Evolutionary conservation across 2,113 vertebrate species (phyloP).

Genomic region (Panurus biarmicus): DNA sequence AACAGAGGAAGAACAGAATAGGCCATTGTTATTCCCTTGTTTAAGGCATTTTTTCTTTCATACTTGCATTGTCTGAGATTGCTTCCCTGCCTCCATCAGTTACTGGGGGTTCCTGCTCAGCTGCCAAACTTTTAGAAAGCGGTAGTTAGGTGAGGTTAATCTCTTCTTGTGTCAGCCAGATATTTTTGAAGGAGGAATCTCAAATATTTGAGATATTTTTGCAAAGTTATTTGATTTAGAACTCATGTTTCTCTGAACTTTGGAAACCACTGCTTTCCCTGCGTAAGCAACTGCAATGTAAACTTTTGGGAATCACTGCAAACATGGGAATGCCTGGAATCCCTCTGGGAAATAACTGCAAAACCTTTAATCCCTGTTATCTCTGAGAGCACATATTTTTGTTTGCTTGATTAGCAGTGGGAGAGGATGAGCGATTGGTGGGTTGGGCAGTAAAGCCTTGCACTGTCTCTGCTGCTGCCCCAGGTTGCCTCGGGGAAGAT

Average conservation of each 20-base stretch:
- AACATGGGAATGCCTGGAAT: constrained; percentile 17
- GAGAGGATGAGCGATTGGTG: background rate
- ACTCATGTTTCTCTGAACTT: background rate
- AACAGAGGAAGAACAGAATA: background rate
- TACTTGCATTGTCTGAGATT: background rate
- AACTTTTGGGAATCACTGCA: constrained; percentile 2
- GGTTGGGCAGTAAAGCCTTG: background rate
- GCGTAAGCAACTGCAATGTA: background rate
- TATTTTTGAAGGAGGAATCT: background rate
- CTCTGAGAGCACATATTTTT: constrained; percentile 16
- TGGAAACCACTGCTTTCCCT: background rate
- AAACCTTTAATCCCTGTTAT: constrained; percentile 32
- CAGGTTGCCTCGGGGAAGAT: background rate
- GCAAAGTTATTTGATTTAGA: background rate
- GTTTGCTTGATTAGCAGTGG: background rate
- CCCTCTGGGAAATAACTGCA: background rate
- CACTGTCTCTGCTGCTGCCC: background rate
- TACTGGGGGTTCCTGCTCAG: background rate
- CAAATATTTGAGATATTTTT: background rate
- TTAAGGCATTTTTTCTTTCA: background rate
- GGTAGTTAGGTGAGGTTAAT: background rate
- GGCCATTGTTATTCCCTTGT: background rate
- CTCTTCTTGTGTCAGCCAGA: background rate
- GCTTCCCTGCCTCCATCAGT: background rate
- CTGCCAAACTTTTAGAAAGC: background rate